Evolutionary conservation across 53 echinoderm and acorn worm species (phyloP), one percentile per base, ranked within the genome.

Genomic region (Crossaster papposus): DNA sequence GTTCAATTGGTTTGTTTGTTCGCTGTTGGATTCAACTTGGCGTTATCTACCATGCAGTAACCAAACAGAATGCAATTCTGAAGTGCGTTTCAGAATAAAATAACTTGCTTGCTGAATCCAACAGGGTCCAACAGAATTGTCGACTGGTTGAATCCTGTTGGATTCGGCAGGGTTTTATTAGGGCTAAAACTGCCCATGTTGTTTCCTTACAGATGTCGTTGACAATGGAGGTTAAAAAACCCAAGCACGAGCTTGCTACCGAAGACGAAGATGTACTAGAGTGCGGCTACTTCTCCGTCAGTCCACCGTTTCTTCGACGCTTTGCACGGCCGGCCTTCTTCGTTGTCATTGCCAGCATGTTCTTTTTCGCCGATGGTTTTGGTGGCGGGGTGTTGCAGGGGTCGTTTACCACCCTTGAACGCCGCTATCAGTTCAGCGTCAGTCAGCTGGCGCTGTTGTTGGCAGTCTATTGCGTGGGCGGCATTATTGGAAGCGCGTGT

Each of bases 251-350:
- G n/a, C 55, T 14, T 8, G 31, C 13, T 17, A 29, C 32, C n/a
- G 20, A 0, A 15, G 58, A 80, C 17, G 80, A 44, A 55, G 80
- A 80, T 54, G 80, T 30, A 30, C 79, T 30, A 2, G 5, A 14
- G 17, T 79, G 79, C 54, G 32, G 54, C 14, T 79, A 79, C 17
- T 20, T 54, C 54, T 80, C 80, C 30, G 8, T 80, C 62, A 80
- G 32, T 4, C 80, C 80, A 5, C 80, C 62, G 80, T 80, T 55
- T 32, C 62, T 80, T 22, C 80, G 58, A 62, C 80, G 80, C 55
- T 80, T 80, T 20, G 80, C 55, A 10, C 80, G 54, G 80, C 80
- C 80, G 0, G 62, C 12, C 1, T 30, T 80, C 54, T 80, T 80
- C 80, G 5, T 55, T 30, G 32, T 20, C 34, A 32, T 31, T 30